Conservation (phyloP, 2,888 invertebrate genomes). For the Cephus runcator region DNA sequence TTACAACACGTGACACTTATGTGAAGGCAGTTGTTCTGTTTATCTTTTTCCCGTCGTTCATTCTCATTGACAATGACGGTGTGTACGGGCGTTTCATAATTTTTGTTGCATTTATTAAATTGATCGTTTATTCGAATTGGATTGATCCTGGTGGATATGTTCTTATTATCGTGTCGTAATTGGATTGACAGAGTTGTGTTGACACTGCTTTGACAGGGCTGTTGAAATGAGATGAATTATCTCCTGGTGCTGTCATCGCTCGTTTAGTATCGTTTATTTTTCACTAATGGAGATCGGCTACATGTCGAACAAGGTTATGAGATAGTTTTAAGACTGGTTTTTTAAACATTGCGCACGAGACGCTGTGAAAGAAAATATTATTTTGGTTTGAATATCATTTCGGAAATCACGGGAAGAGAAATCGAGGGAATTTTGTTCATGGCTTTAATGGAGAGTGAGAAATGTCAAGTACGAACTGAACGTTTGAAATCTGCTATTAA, state of each 20-base stretch:
- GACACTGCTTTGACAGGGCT: not conserved
- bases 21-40: not conserved
- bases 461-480: not conserved
- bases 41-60: too few species aligned
- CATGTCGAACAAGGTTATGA: not conserved
- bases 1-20: not conserved
- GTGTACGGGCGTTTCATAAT: not conserved
- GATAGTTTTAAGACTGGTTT: not conserved
- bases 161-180: not conserved
- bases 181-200: too few species aligned
- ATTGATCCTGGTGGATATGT: not conserved
- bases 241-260: not conserved
- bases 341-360: not conserved
- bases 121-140: not conserved
- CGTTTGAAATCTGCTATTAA: not conserved
- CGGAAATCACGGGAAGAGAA: not conserved
- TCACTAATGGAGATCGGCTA: not conserved
- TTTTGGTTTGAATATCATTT: not conserved
- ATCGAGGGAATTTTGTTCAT: not conserved
- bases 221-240: not conserved
- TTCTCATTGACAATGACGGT: not conserved
- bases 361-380: not conserved
- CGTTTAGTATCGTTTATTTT: not conserved
- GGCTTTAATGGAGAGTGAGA: not conserved
- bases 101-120: not conserved